phyloP scores from a whole-genome alignment of 64 coral and sea anemone species.

The Trachythela sp. region DNA sequence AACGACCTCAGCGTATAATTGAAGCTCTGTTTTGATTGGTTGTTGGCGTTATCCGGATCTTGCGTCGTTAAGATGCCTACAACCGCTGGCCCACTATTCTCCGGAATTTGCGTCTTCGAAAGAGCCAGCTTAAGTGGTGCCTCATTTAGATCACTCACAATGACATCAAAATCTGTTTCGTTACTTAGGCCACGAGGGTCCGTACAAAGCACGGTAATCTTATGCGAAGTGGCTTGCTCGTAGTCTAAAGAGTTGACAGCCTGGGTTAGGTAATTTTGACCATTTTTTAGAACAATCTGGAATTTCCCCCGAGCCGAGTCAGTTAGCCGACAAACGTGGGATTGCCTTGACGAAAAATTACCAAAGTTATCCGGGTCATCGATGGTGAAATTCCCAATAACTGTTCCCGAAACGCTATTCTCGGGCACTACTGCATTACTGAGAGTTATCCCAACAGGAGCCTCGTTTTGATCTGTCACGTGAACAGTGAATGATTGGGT shows the following conservation, averaged over 20 bases:
- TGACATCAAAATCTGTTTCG: constrained; percentile 29
- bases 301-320: constrained; percentile 66
- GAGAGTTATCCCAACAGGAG: constrained; percentile 52
- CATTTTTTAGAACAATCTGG: constrained; percentile 24
- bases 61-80: constrained; percentile 55
- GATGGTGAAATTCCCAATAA: constrained; percentile 74
- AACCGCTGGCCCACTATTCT: not conserved
- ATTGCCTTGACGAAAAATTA: constrained; percentile 18
- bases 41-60: constrained; percentile 78
- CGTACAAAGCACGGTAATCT: constrained; percentile 54
- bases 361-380: constrained; percentile 57
- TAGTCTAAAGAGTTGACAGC: constrained; percentile 61
- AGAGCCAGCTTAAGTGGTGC: constrained; percentile 36
- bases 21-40: constrained; percentile 51
- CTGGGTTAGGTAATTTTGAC: constrained; percentile 52
- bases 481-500: constrained; percentile 32
- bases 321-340: constrained; percentile 57
- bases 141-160: constrained; percentile 60
- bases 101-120: constrained; percentile 11
- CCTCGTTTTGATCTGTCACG: constrained; percentile 70
- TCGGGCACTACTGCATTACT: constrained; percentile 52
- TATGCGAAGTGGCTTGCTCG: constrained; percentile 48
- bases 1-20: constrained; percentile 39
- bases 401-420: constrained; percentile 53
- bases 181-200: constrained; percentile 46